Base-by-base conservation (phyloP, 2,888 invertebrate genomes). In the Hermaeophaga mercurialis region DNA sequence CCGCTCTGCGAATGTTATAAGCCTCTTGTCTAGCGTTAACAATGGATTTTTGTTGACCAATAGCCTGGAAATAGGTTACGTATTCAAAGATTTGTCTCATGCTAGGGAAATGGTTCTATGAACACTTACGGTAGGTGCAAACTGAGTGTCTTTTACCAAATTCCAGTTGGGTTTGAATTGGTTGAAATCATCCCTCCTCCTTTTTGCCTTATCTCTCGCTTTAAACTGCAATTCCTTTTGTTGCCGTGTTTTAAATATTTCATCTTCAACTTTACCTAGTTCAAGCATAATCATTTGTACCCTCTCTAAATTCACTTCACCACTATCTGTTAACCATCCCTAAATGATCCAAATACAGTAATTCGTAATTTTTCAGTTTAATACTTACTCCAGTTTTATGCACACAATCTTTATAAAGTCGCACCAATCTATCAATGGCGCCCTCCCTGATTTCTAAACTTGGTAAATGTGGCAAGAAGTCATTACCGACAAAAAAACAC, bases 401-500 rank as follows among this genome's bases (percentile, higher is more conserved):
- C 8, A 96, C 94, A 65, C 91, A 88, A 72, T 91, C 90, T 80
- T 99, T 99, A 76, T 99, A 99, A 58, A 99, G 79, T 66, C 84
- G 87, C 4, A 99, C 89, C 12, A 99, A 84, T 49, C 96, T 82
- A 78, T 99, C 98, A 43, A 99, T 96, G 0, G 99, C 97, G 0
- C 91, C 92, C 80, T 98, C 97, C 43, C 96, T 83, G 72, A 99
- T 99, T 83, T 99, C 98, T 66, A 99, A 80, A 46, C 96, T 96
- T 3, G 99, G 99, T 64, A 99, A 82, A 81, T 99, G 99, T 0
- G 99, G 99, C 68, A 99, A 78, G 75, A 99, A 99, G 80, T 99
- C 99, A 74, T 99, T 99, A 43, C 99, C 99, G 47, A 98, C 97
- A 79, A 99, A 99, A 81, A 99, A 99, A 75, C 99, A 99, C 95